Conservation (phyloP, 2,888 invertebrate genomes). For the Phanerotoma sp. region DNA sequence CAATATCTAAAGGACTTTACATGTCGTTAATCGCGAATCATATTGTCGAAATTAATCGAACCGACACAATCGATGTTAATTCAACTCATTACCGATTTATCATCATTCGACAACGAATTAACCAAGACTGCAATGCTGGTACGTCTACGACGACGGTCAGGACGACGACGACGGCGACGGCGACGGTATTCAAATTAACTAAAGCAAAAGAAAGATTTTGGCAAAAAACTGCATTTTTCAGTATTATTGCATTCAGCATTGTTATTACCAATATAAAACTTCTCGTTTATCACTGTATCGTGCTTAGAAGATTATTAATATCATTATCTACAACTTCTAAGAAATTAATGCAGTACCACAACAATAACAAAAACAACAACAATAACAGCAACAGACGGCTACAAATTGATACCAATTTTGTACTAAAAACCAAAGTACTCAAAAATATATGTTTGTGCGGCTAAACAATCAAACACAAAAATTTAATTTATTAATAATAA, state of each 20-base stretch:
- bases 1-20: constrained; percentile 42
- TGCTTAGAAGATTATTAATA: background rate
- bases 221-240: too few species aligned
- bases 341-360: background rate
- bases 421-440: background rate
- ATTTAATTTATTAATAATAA: background rate
- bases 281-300: background rate
- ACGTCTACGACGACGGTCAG: background rate
- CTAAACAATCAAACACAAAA: background rate
- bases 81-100: too few species aligned
- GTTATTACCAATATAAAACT: background rate
- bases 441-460: background rate
- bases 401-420: too few species aligned
- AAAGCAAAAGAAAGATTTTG: background rate
- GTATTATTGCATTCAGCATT: constrained; percentile 19
- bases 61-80: too few species aligned
- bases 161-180: constrained; percentile 18
- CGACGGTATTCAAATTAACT: background rate
- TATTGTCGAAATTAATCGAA: constrained; percentile 23
- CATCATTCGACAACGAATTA: constrained; percentile 27
- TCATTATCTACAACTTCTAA: background rate
- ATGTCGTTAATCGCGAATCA: constrained; percentile 29
- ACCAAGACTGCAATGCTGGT: constrained; percentile 32
- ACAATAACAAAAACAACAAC: too few species aligned
- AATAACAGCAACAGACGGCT: too few species aligned